phyloP scores from a whole-genome alignment of 53 echinoderm and acorn worm species.

The Pentamera pediparva region DNA sequence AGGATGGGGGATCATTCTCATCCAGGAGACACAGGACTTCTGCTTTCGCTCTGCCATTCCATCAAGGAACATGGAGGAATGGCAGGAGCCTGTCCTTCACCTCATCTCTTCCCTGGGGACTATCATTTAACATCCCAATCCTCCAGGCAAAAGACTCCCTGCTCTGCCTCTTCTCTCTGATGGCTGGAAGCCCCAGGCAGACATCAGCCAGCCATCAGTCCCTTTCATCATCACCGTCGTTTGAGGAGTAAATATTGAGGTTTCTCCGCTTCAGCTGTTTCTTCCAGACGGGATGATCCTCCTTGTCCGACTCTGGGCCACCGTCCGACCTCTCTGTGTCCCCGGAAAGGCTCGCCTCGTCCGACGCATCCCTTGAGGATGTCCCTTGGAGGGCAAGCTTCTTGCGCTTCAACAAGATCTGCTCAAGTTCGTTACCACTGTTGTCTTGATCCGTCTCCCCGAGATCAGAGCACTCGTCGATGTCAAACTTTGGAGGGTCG shows the following conservation, averaged over 20 bases:
- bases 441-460: constrained; percentile 24
- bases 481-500: constrained; percentile 21
- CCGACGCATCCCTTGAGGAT: constrained; percentile 51
- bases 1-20: too few species aligned
- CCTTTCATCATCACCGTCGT: constrained; percentile 68
- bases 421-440: constrained; percentile 22
- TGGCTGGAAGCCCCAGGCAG: too few species aligned
- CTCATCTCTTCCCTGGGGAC: too few species aligned
- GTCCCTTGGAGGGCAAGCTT: constrained; percentile 54
- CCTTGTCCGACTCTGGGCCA: constrained; percentile 25
- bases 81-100: too few species aligned
- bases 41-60: too few species aligned
- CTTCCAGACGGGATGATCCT: constrained; percentile 41
- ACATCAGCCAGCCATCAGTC: too few species aligned
- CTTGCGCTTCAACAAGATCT: constrained; percentile 36
- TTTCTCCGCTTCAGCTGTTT: constrained; percentile 86
- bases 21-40: too few species aligned
- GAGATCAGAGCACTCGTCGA: constrained; percentile 18
- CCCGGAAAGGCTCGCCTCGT: constrained; percentile 49
- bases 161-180: too few species aligned
- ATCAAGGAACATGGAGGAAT: too few species aligned
- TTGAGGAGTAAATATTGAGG: constrained; percentile 77
- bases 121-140: too few species aligned
- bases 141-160: too few species aligned
- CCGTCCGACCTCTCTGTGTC: constrained; percentile 38